Percentiles rank a stretch among this genome's conserved stretches.
These are phyloP conservation scores for Enhydra lutris DNA, from an alignment of 2,113 vertebrate genomes.

Conservation along the genomic window DNA sequence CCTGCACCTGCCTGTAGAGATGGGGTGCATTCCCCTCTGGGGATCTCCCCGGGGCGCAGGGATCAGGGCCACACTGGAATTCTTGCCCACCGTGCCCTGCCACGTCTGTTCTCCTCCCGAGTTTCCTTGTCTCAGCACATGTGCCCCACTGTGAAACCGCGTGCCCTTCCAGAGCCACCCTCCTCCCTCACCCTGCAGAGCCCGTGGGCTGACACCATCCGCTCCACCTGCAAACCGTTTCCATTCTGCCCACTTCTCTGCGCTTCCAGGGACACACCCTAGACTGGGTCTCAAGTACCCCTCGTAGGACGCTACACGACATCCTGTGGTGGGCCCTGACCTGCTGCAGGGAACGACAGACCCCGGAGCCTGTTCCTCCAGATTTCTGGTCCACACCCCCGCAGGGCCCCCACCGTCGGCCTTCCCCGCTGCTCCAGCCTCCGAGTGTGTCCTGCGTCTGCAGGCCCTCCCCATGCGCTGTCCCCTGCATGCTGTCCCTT, in stretches of 20 bases:
- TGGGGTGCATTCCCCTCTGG: not conserved
- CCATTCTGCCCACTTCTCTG: not conserved
- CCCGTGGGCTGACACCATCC: not conserved
- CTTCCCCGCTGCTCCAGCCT: not conserved
- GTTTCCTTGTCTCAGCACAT: not conserved
- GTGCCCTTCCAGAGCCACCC: not conserved
- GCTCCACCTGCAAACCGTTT: not conserved
- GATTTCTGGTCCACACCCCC: not conserved
- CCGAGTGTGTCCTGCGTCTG: not conserved
- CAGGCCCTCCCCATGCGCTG: not conserved
- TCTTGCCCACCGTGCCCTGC: not conserved
- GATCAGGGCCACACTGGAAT: not conserved
- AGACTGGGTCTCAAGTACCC: not conserved
- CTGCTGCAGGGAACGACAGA: not conserved
- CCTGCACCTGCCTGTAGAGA: not conserved
- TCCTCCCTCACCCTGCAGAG: too few species aligned
- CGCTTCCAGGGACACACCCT: not conserved
- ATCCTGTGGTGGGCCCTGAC: not conserved
- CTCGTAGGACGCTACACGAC: not conserved
- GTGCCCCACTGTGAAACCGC: not conserved
- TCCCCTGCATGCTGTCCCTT: not conserved
- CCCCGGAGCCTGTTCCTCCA: not conserved
- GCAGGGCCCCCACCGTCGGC: rapidly evolving
- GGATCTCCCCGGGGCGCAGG: not conserved
- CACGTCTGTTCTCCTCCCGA: rapidly evolving